Base-by-base conservation (phyloP, 2,797 vertebrate genomes). In the Anabas testudineus region DNA sequence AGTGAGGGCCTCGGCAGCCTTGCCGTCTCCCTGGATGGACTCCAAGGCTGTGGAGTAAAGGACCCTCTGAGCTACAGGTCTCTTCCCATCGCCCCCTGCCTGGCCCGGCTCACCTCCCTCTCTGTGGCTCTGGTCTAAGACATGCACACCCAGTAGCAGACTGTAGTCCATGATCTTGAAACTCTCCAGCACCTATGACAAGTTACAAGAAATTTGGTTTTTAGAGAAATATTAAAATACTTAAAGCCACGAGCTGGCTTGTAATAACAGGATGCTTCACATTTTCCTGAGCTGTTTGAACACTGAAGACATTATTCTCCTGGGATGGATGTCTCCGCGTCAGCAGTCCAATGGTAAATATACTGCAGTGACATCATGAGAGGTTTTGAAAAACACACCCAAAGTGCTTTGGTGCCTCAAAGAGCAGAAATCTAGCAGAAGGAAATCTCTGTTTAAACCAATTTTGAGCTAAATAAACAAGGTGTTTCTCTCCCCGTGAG, bases 81-180 rank as follows among this genome's bases (percentile, higher is more conserved):
- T 94, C 90, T 94, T 96, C 4, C 94, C 81, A 1, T 98, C 97
- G 0, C 93, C 92, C 21, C 88, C 53, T 0, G 88, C 95, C 82
- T 94, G 95, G 15, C 90, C 94, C 32, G 74, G 80, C 45, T 98
- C 97, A 1, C 90, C 95, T 18, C 91, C 95, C 5, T 97, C 96
- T 84, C 93, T 95, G 65, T 91, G 89, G 63, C 88, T 93, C 47
- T 94, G 95, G 84, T 96, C 96, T 87, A 98, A 83, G 57, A 97
- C 85, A 6, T 99, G 97, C 58, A 99, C 96, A 26, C 97, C 98
- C 74, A 99, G 91, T 75, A 99, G 91, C 74, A 99, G 91, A 85
- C 97, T 99, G 89, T 99, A 99, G 91, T 99, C 97, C 97, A 99
- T 99, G 86, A 99, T 99, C 90, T 99, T 99, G 90, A 99, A 99